A percentile compares a stretch with the other conserved stretches of the same genome.
Conservation (phyloP, 2,113 vertebrate species). For the Crypturellus undulatus region DNA sequence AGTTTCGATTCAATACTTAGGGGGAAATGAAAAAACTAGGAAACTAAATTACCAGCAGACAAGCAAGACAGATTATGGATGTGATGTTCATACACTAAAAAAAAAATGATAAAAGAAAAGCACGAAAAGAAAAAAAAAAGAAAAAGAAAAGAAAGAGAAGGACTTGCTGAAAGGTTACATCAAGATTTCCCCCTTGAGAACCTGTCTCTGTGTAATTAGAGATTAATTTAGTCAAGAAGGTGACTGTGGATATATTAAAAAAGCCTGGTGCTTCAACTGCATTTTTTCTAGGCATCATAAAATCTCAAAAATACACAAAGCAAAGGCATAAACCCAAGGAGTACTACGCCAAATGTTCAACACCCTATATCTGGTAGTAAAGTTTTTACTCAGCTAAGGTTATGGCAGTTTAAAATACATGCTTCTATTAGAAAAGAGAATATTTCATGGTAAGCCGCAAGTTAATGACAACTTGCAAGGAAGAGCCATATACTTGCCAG, state of each 20-base stretch:
- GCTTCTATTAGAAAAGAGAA: not conserved
- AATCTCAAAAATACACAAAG: not conserved
- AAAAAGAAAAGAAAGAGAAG: constrained; percentile 27
- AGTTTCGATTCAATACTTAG: constrained; percentile 1
- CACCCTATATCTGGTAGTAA: not conserved
- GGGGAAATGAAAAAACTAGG: constrained; percentile 3
- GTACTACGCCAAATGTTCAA: not conserved
- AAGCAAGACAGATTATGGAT: constrained; percentile 19
- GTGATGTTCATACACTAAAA: constrained; percentile 11
- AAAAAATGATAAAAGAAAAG: not conserved
- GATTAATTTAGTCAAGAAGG: not conserved
- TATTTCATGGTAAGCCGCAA: not conserved
- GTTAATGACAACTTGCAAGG: not conserved
- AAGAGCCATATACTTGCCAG: not conserved
- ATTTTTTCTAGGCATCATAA: not conserved
- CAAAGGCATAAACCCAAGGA: not conserved
- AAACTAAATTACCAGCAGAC: constrained; percentile 42
- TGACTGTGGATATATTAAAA: not conserved
- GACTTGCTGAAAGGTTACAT: not conserved
- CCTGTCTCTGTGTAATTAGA: not conserved
- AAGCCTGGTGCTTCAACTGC: not conserved
- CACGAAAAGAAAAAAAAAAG: not conserved
- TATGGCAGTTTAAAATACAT: not conserved
- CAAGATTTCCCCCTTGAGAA: constrained; percentile 32
- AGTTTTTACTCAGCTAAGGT: not conserved